Base-by-base conservation (phyloP, 1,140 invertebrate species). In the Copidosoma floridanum region DNA sequence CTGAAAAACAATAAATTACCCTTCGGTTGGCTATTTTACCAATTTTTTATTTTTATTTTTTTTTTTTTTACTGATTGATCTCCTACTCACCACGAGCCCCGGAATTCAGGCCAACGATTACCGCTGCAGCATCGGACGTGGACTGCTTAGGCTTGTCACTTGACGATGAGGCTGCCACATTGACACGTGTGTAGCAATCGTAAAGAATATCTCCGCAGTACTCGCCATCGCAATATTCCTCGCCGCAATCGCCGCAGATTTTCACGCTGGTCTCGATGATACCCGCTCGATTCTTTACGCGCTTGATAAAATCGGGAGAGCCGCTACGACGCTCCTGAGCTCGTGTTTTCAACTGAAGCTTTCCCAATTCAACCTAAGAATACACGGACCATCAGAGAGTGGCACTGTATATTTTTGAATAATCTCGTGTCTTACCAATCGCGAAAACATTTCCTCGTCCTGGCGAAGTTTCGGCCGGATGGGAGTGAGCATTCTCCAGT, bases 401-500 rank as follows among this genome's bases (percentile, higher is more conserved):
- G n/a, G n/a, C n/a, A n/a, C n/a, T n/a, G n/a, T 16, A 10, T 44
- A 10, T 44, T 44, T 21, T 10, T 8, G 24, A 29, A 38, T 51
- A 16, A 54, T 41, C 47, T 48, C 23, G 18, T 41, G 35, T 47
- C 37, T 63, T 69, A 77, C 79, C 70, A 81, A 52, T 71, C 88
- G 87, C 29, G 90, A 90, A 74, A 93, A 95, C 80, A 91, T 91
- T 68, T 94, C 91, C 79, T 95, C 92, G 61, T 96, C 93, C 7
- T 86, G 74, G 68, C 90, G 89, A 2, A 84, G 84, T 71, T 92
- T 92, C 0, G 93, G 93, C 66, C 93, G 81, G 11, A 92, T 71
- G 11, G 90, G 88, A 7, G 93, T 96, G 7, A 96, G 77, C 93
- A 96, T 96, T 73, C 88, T 86, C 93, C 93, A 96, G 68, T 94